Conservation (phyloP, 2,888 invertebrate species). For the Diogma glabrata region DNA sequence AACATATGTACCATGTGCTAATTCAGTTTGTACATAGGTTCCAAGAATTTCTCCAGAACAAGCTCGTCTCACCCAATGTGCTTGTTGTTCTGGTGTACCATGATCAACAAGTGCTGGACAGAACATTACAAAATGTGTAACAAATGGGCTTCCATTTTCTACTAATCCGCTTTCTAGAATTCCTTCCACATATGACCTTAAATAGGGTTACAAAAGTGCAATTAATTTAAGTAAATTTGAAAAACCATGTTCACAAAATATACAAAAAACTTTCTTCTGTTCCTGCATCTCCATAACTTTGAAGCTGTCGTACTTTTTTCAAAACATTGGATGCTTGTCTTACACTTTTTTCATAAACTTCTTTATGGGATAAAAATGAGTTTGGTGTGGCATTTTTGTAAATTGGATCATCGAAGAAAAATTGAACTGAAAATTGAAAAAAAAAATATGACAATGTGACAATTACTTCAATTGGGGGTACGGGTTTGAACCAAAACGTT, state of each 20-base stretch:
- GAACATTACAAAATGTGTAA: conserved; percentile 87
- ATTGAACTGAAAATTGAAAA: conserved; percentile 29
- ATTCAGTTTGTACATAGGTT: conserved; percentile 92
- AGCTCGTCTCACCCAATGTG: conserved; percentile 74
- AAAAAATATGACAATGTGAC: no score
- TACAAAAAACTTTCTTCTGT: no score
- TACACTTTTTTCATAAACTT: conserved; percentile 67
- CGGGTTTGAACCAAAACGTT: no score
- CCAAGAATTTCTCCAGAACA: conserved; percentile 78
- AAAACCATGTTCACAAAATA: no score
- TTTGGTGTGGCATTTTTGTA: conserved; percentile 54
- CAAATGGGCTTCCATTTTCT: conserved; percentile 39
- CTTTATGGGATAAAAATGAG: conserved; percentile 73
- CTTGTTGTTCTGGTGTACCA: conserved; percentile 77
- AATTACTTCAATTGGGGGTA: no score
- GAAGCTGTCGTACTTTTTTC: conserved; percentile 55
- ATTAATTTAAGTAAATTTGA: no score
- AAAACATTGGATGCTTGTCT: conserved; percentile 61
- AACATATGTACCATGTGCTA: conserved; percentile 92
- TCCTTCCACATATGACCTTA: conserved; percentile 41
- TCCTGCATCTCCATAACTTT: conserved; percentile 58
- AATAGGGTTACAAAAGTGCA: no score
- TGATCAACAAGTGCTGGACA: conserved; percentile 84
- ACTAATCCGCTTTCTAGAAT: conserved; percentile 31
- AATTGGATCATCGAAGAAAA: conserved; percentile 47